These are phyloP conservation scores for Sarcophaga subvicina DNA, from an alignment of 2,888 invertebrate genomes.

Conservation along the genomic window DNA sequence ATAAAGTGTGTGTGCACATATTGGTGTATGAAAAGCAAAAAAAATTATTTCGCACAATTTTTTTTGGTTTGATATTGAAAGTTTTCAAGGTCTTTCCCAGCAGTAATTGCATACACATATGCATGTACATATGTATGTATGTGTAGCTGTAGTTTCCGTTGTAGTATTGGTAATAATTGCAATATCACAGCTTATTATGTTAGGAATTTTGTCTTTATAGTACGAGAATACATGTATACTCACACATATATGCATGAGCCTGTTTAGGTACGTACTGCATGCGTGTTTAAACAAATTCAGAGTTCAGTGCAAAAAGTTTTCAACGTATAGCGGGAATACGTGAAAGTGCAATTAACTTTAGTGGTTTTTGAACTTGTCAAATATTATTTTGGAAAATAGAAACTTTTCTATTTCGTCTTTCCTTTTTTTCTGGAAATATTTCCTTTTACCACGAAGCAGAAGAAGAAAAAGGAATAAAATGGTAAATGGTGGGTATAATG, in stretches of 20 bases:
- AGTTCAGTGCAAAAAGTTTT: constrained; percentile 42
- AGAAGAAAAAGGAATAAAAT: too few relatives aligned
- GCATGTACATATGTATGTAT: too few relatives aligned
- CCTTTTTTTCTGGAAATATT: neutral
- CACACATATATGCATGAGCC: neutral
- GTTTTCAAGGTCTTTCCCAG: constrained; percentile 70
- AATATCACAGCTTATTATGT: constrained; percentile 54
- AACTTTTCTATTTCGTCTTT: constrained; percentile 15
- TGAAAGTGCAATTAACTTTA: constrained; percentile 67
- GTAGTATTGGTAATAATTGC: constrained; percentile 37
- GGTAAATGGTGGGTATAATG: neutral
- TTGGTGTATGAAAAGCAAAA: constrained; percentile 13
- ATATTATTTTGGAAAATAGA: constrained; percentile 35
- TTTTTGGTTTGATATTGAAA: constrained; percentile 69
- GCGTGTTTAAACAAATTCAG: constrained; percentile 2
- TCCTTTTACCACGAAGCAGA: neutral
- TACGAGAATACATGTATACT: neutral
- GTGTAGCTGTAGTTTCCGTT: neutral
- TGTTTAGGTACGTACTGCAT: neutral
- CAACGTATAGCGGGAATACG: constrained; percentile 28
- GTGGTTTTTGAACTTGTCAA: constrained; percentile 64
- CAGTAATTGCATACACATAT: neutral
- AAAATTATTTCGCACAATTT: constrained; percentile 30
- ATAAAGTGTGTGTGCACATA: constrained; percentile 21
- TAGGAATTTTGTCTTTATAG: neutral